Conservation (phyloP, 2,113 vertebrate species). For the Hiodon tergisus region DNA sequence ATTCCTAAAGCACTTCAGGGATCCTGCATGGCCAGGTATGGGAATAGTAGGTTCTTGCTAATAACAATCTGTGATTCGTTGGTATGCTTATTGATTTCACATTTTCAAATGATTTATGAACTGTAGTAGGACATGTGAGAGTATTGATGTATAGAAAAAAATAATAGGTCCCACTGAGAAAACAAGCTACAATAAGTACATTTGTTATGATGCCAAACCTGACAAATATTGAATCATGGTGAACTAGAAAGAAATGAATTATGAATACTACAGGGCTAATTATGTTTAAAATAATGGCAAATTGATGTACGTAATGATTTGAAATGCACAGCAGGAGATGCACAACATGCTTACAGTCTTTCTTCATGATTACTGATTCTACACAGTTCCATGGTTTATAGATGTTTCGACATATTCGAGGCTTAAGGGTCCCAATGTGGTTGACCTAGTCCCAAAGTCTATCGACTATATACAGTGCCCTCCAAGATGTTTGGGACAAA, state of each 20-base stretch:
- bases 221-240: conserved; percentile 2
- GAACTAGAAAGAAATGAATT: conserved; percentile 4
- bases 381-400: no score
- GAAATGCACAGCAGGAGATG: background rate
- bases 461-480: no score
- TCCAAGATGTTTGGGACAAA: no score
- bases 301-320: background rate
- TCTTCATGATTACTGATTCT: no score
- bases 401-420: no score
- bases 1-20: no score
- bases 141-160: conserved; percentile 4
- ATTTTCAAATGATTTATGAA: conserved; percentile 6
- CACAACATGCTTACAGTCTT: no score
- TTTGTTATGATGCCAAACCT: background rate
- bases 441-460: no score
- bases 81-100: conserved; percentile 14
- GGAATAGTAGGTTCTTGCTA: no score
- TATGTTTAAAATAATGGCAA: conserved; percentile 1
- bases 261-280: background rate
- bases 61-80: background rate
- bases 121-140: background rate
- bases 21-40: no score
- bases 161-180: conserved; percentile 16
- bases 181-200: conserved; percentile 4
- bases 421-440: no score